Evolutionary conservation across 2,888 invertebrate genomes (phyloP).

Genomic region (Pachliopta kotzebuea): DNA sequence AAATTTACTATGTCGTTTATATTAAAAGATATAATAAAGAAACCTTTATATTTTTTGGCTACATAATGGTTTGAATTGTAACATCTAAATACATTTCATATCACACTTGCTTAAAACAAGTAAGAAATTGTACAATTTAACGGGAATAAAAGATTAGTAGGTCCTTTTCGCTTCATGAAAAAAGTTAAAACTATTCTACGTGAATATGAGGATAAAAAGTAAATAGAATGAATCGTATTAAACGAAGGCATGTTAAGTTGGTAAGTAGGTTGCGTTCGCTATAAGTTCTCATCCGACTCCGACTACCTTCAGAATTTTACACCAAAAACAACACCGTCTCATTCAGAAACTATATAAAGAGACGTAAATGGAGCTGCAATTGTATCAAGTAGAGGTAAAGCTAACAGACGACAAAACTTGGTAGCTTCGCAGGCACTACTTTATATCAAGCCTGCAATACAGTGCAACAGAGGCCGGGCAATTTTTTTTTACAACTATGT

Average conservation of each 20-base stretch:
- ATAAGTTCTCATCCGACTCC: constrained; percentile 7
- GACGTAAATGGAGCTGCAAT: constrained; percentile 32
- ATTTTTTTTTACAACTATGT: background rate
- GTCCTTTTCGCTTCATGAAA: no score
- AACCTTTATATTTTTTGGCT: no score
- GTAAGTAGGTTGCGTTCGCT: constrained; percentile 9
- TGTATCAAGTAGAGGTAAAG: constrained; percentile 33
- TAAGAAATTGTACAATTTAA: no score
- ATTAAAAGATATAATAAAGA: no score
- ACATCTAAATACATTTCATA: no score
- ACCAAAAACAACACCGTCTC: constrained; percentile 20
- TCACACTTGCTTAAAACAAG: no score
- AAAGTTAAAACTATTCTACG: no score
- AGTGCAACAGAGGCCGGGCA: constrained; percentile 14
- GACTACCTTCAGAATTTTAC: constrained; percentile 5
- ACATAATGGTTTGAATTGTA: no score
- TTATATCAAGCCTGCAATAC: constrained; percentile 24
- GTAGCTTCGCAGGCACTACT: constrained; percentile 34
- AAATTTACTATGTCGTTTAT: no score
- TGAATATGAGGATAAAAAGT: background rate
- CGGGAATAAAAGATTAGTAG: no score
- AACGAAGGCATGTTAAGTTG: background rate
- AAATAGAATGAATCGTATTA: background rate
- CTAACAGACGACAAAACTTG: constrained; percentile 37
- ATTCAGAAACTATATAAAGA: constrained; percentile 30